phyloP scores from a whole-genome alignment of 1,140 invertebrate genomes.

The Drosophila willistoni region DNA sequence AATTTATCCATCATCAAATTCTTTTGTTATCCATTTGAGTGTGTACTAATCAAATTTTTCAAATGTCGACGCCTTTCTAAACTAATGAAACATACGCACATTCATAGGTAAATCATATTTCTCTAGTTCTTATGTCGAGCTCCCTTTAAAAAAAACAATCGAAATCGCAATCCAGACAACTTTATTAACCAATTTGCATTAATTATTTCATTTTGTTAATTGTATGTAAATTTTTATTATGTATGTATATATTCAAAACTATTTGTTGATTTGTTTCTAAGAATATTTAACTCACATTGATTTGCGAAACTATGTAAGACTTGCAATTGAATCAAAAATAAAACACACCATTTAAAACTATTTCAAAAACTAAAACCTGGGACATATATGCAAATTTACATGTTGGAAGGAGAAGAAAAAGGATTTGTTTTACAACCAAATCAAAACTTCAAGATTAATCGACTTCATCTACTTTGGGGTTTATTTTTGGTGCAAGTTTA shows the following conservation, averaged over 20 bases:
- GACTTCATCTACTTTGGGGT: too few species aligned
- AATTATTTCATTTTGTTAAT: constrained; percentile 10
- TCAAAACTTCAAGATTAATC: too few species aligned
- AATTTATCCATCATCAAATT: not conserved
- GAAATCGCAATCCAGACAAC: constrained; percentile 60
- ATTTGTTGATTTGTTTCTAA: constrained; percentile 45
- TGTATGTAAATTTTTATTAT: constrained; percentile 40
- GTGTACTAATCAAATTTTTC: not conserved
- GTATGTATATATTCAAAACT: constrained; percentile 38
- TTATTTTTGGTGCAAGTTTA: too few species aligned
- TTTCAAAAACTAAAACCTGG: not conserved
- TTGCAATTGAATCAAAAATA: constrained; percentile 80
- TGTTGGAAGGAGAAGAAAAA: too few species aligned
- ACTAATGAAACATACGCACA: not conserved
- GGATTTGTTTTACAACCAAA: too few species aligned
- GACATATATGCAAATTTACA: too few species aligned
- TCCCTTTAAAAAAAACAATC: constrained; percentile 16
- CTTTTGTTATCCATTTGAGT: not conserved
- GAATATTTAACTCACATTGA: constrained; percentile 41
- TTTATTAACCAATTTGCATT: constrained; percentile 34
- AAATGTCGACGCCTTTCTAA: too few species aligned
- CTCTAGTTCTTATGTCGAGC: constrained; percentile 48
- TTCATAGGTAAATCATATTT: constrained; percentile 37
- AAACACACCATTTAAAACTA: constrained; percentile 72
- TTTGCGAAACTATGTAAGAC: constrained; percentile 67